A percentile compares a stretch with the other conserved stretches of the same genome.
phyloP scores from a whole-genome alignment of 2,113 vertebrate species.

The Antigone vipio region DNA sequence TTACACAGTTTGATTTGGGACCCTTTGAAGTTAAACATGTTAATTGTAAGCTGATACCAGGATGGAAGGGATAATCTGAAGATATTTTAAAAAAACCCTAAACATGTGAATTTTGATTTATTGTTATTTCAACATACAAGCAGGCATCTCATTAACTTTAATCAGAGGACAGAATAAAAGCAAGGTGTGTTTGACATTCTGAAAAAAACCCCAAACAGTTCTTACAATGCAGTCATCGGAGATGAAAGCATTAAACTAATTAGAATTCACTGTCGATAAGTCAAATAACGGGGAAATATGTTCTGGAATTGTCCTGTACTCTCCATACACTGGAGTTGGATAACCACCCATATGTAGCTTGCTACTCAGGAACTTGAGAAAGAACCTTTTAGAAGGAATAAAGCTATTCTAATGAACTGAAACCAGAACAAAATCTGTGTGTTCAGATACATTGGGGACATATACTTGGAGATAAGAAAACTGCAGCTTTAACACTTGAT shows the following conservation, averaged over 20 bases:
- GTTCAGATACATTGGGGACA: background rate
- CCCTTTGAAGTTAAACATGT: background rate
- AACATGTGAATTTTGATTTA: background rate
- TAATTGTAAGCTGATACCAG: background rate
- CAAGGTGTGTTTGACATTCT: background rate
- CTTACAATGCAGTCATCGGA: background rate
- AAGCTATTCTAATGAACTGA: background rate
- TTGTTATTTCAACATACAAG: background rate
- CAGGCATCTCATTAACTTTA: background rate
- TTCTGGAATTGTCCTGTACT: background rate
- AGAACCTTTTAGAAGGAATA: background rate
- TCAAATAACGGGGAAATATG: background rate
- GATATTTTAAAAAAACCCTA: background rate
- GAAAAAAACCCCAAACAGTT: accelerated
- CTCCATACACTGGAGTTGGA: background rate
- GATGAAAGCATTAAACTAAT: background rate
- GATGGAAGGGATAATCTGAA: background rate
- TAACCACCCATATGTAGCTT: background rate
- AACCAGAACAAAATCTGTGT: background rate
- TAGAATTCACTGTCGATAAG: background rate
- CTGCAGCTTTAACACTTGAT: background rate
- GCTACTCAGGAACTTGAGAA: background rate
- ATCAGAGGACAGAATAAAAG: background rate
- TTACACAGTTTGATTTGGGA: background rate
- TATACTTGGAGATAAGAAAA: background rate